These are phyloP conservation scores for Synanthedon formicaeformis DNA, from an alignment of 2,888 invertebrate genomes.

Conservation along the genomic window DNA sequence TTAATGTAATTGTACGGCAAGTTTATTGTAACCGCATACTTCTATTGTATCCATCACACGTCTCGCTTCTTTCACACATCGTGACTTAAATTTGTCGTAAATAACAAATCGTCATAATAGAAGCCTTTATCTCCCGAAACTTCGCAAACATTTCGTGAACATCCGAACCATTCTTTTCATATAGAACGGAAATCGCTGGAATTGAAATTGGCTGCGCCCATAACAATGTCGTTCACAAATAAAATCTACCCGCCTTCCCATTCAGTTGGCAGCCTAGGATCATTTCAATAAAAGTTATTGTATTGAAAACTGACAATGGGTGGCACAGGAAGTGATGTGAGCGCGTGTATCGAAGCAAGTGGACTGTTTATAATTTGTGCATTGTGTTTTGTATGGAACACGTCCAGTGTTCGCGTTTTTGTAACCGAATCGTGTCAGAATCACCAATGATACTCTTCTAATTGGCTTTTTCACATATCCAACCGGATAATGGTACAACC, in stretches of 20 bases:
- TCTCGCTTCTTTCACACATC: conserved; percentile 24
- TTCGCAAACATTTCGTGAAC: conserved; percentile 38
- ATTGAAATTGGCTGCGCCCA: conserved; percentile 47
- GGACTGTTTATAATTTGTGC: conserved; percentile 69
- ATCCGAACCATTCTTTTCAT: conserved; percentile 45
- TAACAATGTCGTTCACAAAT: conserved; percentile 55
- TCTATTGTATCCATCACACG: conserved; percentile 14
- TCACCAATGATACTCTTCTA: conserved; percentile 44
- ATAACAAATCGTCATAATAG: conserved; percentile 10
- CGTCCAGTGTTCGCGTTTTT: conserved; percentile 41
- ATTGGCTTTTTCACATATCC: conserved; percentile 48
- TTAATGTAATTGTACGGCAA: conserved; percentile 7
- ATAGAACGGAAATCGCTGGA: conserved; percentile 54
- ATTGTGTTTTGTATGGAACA: conserved; percentile 57
- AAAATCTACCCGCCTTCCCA: conserved; percentile 37
- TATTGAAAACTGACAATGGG: conserved; percentile 64
- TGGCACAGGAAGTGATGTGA: conserved; percentile 63
- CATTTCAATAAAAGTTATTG: conserved; percentile 69
- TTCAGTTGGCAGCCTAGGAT: conserved; percentile 49
- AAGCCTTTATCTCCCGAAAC: conserved; percentile 17
- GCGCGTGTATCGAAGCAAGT: conserved; percentile 60
- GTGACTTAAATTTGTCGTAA: conserved; percentile 46
- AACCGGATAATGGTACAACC: no score
- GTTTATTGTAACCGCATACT: conserved; percentile 31
- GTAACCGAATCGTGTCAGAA: conserved; percentile 20